A percentile compares a stretch with the other conserved stretches of the same genome.
Evolutionary conservation across 2,113 vertebrate genomes (phyloP).

Genomic region (Pycnonotus jocosus): DNA sequence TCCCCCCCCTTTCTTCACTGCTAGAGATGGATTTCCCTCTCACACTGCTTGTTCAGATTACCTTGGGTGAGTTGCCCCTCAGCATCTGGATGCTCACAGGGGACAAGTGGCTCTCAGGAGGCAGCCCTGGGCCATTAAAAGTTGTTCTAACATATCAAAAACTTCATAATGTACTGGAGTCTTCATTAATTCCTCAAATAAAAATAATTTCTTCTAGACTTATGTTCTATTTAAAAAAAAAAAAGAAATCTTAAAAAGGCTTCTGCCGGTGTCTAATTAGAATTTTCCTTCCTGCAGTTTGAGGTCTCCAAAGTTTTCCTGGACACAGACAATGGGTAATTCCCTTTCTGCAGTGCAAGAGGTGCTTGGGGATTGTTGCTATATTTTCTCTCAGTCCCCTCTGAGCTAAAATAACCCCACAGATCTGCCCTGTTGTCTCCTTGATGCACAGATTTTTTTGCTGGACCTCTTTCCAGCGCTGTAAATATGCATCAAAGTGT

Average conservation of each 20-base stretch:
- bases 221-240: not conserved
- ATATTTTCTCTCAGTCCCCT: not conserved
- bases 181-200: not conserved
- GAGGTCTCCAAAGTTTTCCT: not conserved
- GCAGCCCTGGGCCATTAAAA: not conserved
- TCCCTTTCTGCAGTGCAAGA: not conserved
- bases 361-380: too few species aligned
- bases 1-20: not conserved
- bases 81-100: not conserved
- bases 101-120: not conserved
- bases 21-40: not conserved
- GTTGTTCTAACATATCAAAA: not conserved
- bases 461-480: not conserved
- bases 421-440: not conserved
- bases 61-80: not conserved
- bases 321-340: rapidly evolving
- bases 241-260: not conserved
- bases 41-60: not conserved
- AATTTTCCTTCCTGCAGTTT: not conserved
- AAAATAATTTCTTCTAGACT: not conserved
- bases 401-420: not conserved
- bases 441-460: not conserved
- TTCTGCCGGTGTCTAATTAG: not conserved
- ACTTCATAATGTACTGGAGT: not conserved
- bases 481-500: not conserved